Percentiles rank a stretch among this genome's conserved stretches.
phyloP scores from a whole-genome alignment of 2,888 invertebrate species.

The Chironomus riparius region DNA sequence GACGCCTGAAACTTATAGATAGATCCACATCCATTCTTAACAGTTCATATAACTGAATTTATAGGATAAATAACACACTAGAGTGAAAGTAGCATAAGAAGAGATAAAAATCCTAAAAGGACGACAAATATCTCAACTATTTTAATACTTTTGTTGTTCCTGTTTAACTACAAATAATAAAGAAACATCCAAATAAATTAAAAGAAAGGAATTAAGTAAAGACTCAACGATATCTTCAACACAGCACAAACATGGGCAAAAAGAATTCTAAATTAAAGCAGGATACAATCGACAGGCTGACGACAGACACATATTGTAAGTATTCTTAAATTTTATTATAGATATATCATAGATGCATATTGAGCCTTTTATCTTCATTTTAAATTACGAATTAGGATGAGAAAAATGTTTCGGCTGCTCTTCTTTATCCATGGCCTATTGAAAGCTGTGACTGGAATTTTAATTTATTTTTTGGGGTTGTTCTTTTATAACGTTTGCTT shows the following conservation, averaged over 20 bases:
- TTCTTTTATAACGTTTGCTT: too few species aligned
- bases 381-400: too few species aligned
- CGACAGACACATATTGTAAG: constrained; percentile 91
- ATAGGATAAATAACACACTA: neutral
- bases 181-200: neutral
- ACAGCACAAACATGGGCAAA: constrained; percentile 69
- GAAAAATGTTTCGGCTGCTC: too few species aligned
- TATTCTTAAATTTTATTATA: constrained; percentile 33
- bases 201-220: too few species aligned
- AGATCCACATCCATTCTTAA: neutral
- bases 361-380: too few species aligned
- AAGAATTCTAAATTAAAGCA: constrained; percentile 93
- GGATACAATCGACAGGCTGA: constrained; percentile 86
- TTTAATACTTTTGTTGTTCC: neutral
- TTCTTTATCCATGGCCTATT: too few species aligned
- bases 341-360: too few species aligned
- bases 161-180: neutral
- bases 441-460: too few species aligned
- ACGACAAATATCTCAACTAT: neutral
- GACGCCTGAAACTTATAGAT: neutral
- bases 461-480: too few species aligned
- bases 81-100: neutral
- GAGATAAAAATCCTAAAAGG: neutral
- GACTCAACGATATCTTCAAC: neutral
- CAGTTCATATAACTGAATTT: neutral